Conservation (phyloP, 1,140 invertebrate genomes). For the Phocides pigmalion region DNA sequence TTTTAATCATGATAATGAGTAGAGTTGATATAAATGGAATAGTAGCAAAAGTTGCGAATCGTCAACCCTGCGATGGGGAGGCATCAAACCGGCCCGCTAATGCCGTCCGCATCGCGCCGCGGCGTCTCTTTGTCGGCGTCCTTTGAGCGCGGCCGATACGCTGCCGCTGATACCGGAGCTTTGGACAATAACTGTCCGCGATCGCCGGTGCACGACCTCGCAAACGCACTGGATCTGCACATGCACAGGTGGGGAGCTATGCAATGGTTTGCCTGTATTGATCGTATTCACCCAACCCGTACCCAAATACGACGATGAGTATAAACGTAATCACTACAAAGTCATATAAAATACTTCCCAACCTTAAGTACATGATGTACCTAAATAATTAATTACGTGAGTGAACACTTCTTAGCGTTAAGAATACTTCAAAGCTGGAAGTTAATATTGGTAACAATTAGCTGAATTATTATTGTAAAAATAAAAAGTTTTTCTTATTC, state of each 20-base stretch:
- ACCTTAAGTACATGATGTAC: not conserved
- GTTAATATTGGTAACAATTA: too few species aligned
- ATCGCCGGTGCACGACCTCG: slow-evolving; percentile 2
- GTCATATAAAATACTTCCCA: too few species aligned
- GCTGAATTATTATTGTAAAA: too few species aligned
- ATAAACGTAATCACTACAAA: too few species aligned
- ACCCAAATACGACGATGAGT: too few species aligned
- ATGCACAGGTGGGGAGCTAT: not conserved
- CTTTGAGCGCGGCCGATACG: slow-evolving; percentile 61
- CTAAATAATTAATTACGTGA: not conserved
- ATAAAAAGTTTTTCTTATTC: too few species aligned
- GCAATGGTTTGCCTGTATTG: not conserved
- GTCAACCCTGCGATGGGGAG: slow-evolving; percentile 56
- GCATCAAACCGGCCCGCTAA: slow-evolving; percentile 60
- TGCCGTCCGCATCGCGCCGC: slow-evolving; percentile 68
- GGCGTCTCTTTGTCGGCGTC: slow-evolving; percentile 77
- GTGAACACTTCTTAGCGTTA: not conserved
- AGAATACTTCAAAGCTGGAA: not conserved
- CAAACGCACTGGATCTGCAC: too few species aligned
- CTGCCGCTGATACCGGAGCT: slow-evolving; percentile 50
- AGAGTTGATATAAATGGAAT: not conserved
- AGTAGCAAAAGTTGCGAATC: slow-evolving; percentile 4
- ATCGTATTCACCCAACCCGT: not conserved
- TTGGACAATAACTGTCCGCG: slow-evolving; percentile 32
- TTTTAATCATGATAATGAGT: too few species aligned